Base-by-base conservation (phyloP, 2,113 vertebrate genomes). In the Lanius collurio region DNA sequence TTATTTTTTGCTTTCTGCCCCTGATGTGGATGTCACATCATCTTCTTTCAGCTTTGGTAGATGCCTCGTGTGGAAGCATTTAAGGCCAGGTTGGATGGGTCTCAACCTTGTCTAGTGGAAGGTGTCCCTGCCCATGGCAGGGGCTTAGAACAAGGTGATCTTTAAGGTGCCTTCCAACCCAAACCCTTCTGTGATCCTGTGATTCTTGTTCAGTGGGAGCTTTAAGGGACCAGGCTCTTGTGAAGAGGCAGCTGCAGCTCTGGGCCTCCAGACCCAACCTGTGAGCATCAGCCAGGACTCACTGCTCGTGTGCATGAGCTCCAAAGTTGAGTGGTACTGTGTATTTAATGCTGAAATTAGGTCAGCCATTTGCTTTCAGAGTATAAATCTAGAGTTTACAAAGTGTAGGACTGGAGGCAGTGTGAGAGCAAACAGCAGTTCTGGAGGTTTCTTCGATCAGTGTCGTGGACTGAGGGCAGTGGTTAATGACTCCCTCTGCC, bases 81-180 rank as follows among this genome's bases (percentile, higher is more conserved):
- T 55, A 64, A 71, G 30, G 57, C 57, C 49, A 22, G n/a, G 13
- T 56, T 79, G 42, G 42, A 49, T 73, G 44, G 10, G 18, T 49
- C 27, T 81, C 31, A 57, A 0, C 9, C 42, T 42, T 0, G 0
- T 35, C 49, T 33, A 19, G 26, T 42, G 27, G 50, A 37, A 44
- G 35, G 26, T 80, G 59, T 70, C 41, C 30, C 41, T 79, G 74
- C 47, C 50, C 22, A 28, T 37, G 64, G 55, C 27, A 62, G 35
- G 20, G 16, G 13, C 42, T 65, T 67, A 52, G 71, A 68, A 16
- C 33, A 42, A 24, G 44, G 23, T 44, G 35, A 10, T 64, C 17
- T 44, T 50, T 37, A 28, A 27, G 27, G 15, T 81, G 23, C 33
- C 28, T 89, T 50, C 37, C 37, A 37, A 3, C 23, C 37, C 44